Percentiles rank a stretch among this genome's conserved stretches.
Conservation (phyloP, 2,113 vertebrate genomes). For the Sporophila hypoxantha region DNA sequence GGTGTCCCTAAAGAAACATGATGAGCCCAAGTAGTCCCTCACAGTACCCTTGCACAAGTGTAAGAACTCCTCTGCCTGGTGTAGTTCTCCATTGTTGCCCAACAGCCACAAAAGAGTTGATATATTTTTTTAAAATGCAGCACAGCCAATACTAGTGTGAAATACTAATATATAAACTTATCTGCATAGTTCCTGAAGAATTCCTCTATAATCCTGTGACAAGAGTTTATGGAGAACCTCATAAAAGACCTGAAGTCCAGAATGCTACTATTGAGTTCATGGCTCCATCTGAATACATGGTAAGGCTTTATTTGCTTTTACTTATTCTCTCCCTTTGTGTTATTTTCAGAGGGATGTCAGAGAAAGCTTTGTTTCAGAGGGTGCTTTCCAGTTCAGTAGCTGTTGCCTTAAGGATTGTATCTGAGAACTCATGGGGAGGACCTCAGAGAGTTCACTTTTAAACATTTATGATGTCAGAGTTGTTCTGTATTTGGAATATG, state of each 20-base stretch:
- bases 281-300: constrained; percentile 98
- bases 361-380: background rate
- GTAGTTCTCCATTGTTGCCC: background rate
- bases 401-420: background rate
- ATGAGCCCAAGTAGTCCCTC: background rate
- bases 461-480: background rate
- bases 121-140: background rate
- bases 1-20: background rate
- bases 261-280: constrained; percentile 97
- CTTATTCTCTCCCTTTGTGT: background rate
- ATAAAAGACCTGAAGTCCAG: constrained; percentile 93
- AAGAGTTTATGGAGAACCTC: constrained; percentile 91
- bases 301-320: constrained; percentile 47
- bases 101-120: background rate
- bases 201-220: constrained; percentile 97
- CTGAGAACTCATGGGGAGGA: background rate
- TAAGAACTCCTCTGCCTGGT: background rate
- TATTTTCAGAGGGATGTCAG: background rate
- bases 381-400: background rate
- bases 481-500: background rate
- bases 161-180: background rate
- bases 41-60: background rate
- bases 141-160: background rate
- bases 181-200: constrained; percentile 88
- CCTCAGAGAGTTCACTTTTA: background rate